Percentiles rank a stretch among this genome's conserved stretches.
Conservation (phyloP, 2,797 vertebrate genomes). For the Diceros bicornis region DNA sequence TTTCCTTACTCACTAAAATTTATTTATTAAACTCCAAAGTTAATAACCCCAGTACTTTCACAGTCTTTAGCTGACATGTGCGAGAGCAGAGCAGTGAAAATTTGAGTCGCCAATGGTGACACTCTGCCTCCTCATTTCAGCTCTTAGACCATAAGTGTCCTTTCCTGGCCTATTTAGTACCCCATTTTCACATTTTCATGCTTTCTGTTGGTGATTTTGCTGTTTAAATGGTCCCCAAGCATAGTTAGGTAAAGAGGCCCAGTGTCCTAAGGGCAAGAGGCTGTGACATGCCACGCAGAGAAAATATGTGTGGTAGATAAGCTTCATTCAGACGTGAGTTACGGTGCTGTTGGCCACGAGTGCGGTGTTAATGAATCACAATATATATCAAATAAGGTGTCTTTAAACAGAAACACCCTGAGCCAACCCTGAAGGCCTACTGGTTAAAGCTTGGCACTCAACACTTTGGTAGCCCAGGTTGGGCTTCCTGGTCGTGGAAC, state of each 20-base stretch:
- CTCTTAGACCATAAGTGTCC: rapidly evolving
- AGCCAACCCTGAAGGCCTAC: too few species aligned
- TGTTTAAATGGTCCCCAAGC: background rate
- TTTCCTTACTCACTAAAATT: rapidly evolving
- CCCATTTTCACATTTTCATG: background rate
- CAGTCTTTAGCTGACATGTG: rapidly evolving
- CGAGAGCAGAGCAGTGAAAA: rapidly evolving
- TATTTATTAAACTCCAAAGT: background rate
- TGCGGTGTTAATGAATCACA: rapidly evolving
- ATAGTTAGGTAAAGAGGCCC: background rate
- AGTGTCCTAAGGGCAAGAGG: background rate
- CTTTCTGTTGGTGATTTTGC: background rate
- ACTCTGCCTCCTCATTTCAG: too few species aligned
- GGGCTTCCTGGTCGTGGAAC: too few species aligned
- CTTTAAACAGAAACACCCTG: background rate
- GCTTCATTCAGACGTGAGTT: background rate
- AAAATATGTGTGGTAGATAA: background rate
- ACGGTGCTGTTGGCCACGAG: rapidly evolving
- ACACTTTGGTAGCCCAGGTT: too few species aligned
- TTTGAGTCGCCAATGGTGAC: rapidly evolving
- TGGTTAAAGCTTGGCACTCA: too few species aligned
- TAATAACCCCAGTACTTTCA: background rate
- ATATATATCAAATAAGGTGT: rapidly evolving
- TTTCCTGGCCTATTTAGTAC: too few species aligned
- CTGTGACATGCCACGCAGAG: rapidly evolving